Conservation (phyloP, 2,113 vertebrate genomes). For the Sapajus apella region DNA sequence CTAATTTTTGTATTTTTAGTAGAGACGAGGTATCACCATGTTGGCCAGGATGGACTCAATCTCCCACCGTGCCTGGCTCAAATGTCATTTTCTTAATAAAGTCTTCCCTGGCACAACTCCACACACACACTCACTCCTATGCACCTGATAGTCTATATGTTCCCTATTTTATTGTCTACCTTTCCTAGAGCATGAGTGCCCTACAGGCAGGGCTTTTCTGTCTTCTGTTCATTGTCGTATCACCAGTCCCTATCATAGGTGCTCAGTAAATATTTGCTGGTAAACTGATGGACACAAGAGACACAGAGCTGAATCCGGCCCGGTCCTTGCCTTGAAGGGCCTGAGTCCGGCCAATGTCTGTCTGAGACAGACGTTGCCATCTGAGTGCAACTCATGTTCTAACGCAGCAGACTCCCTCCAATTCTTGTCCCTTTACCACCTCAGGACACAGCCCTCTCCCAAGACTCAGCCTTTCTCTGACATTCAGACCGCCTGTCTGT, state of each 20-base stretch:
- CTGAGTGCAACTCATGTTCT: background rate
- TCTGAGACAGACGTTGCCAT: background rate
- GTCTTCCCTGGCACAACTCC: background rate
- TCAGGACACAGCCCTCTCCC: background rate
- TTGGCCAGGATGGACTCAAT: no score
- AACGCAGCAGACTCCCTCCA: background rate
- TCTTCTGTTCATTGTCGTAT: background rate
- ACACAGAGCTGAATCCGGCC: background rate
- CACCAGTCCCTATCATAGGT: background rate
- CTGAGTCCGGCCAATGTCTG: background rate
- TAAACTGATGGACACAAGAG: background rate
- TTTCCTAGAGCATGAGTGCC: background rate
- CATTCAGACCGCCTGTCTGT: background rate
- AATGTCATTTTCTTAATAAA: background rate
- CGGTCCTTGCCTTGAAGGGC: background rate
- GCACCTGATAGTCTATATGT: background rate
- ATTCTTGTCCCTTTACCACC: background rate
- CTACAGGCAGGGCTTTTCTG: background rate
- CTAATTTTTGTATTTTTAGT: no score
- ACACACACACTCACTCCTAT: rapidly evolving
- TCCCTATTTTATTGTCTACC: background rate
- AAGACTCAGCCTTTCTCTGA: background rate
- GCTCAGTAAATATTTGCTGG: background rate
- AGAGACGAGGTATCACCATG: no score
- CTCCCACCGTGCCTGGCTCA: background rate